These are phyloP conservation scores for Electrophaes corylata DNA, from an alignment of 2,888 invertebrate species.

Conservation along the genomic window DNA sequence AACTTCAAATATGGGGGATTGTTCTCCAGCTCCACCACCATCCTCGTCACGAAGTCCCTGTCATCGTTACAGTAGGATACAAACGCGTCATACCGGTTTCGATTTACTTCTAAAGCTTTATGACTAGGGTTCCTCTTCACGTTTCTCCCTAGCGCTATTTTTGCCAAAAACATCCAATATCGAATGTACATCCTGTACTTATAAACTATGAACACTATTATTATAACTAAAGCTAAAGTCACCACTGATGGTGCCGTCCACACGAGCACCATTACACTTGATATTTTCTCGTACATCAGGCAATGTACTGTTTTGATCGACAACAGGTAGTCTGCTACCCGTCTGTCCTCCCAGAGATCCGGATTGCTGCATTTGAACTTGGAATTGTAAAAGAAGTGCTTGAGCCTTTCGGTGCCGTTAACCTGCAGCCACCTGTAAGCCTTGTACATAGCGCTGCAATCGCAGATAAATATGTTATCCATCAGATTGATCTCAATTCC, in stretches of 20 bases:
- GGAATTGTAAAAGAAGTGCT: slow-evolving; percentile 62
- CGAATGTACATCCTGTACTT: slow-evolving; percentile 79
- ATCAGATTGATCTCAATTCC: slow-evolving; percentile 70
- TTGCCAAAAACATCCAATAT: slow-evolving; percentile 83
- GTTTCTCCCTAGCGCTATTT: slow-evolving; percentile 76
- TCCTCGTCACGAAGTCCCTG: slow-evolving; percentile 84
- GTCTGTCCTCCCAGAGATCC: slow-evolving; percentile 72
- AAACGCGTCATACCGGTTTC: slow-evolving; percentile 84
- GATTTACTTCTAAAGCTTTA: slow-evolving; percentile 47
- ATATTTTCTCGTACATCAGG: slow-evolving; percentile 68
- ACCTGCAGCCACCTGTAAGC: slow-evolving; percentile 71
- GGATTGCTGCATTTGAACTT: slow-evolving; percentile 74
- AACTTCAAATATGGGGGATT: slow-evolving; percentile 84
- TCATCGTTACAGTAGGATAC: slow-evolving; percentile 86
- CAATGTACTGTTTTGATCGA: slow-evolving; percentile 70
- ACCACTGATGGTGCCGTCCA: slow-evolving; percentile 73
- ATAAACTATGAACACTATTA: slow-evolving; percentile 56
- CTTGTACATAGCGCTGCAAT: slow-evolving; percentile 75
- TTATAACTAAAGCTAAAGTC: slow-evolving; percentile 59
- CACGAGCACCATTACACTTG: slow-evolving; percentile 66
- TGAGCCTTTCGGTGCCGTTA: slow-evolving; percentile 62
- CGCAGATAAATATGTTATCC: slow-evolving; percentile 83
- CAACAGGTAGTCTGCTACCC: slow-evolving; percentile 68
- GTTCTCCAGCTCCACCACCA: slow-evolving; percentile 85
- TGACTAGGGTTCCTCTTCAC: slow-evolving; percentile 53